These are phyloP conservation scores for Dicyrtomina minuta DNA, from an alignment of 2,888 invertebrate genomes.

Conservation along the genomic window DNA sequence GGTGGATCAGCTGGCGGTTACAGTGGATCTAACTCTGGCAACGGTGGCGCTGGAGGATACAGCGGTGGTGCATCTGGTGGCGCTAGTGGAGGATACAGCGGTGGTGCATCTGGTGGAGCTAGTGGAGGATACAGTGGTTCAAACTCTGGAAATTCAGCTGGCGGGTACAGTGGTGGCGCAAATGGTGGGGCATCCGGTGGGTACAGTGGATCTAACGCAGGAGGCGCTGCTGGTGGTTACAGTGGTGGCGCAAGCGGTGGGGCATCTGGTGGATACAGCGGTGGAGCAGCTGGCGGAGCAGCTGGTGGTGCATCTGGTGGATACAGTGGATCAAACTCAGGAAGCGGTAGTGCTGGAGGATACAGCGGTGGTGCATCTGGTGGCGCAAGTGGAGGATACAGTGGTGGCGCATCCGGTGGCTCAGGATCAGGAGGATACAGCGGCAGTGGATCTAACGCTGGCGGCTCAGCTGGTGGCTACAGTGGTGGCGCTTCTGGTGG, in stretches of 20 bases:
- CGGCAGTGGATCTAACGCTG: neutral
- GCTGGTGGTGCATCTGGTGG: neutral
- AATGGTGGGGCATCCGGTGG: constrained; percentile 1
- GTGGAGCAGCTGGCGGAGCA: no score
- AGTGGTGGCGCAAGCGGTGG: neutral
- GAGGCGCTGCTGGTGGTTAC: neutral
- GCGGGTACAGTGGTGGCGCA: neutral
- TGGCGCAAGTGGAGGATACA: neutral
- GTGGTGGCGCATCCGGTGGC: neutral
- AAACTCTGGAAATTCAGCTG: no score
- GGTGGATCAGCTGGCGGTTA: no score
- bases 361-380: neutral
- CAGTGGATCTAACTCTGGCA: no score
- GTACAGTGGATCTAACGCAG: constrained; percentile 16
- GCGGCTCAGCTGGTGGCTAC: constrained; percentile 4
- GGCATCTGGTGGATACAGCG: neutral
- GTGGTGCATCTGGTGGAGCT: no score
- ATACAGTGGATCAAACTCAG: neutral
- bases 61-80: constrained; percentile 11
- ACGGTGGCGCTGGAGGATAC: constrained; percentile 5
- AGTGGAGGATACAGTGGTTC: no score
- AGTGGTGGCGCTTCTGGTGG: neutral
- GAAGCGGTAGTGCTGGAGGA: neutral
- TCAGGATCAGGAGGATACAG: neutral
- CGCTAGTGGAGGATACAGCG: neutral